Base-by-base conservation (phyloP, 2,888 invertebrate genomes). In the Amphipyra tragopoginis region DNA sequence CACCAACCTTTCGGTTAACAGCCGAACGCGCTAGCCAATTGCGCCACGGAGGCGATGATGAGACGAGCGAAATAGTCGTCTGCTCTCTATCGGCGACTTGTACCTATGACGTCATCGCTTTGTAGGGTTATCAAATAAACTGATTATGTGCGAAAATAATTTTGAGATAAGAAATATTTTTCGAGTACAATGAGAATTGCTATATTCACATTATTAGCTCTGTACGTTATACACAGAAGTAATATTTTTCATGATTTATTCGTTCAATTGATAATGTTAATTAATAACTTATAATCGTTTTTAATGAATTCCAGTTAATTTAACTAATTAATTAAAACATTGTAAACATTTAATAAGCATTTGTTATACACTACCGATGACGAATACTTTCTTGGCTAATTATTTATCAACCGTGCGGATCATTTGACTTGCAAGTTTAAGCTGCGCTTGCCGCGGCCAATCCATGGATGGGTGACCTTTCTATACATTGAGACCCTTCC, bases 1-100 rank as follows among this genome's bases (percentile, higher is more conserved):
- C 98, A 98, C 98, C 98, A 98, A 98, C 98, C 98, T 98, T 98
- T 98, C 98, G 98, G 98, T 98, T 98, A 98, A 98, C 98, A 98
- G 98, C 98, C 98, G 98, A 98, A 98, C 98, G 98, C 98, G 98
- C 98, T 98, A 98, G 96, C 98, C 98, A 90, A 97, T 98, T 98
- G 98, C 98, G 98, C 98, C 98, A 98, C 98, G 97, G 97, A 97
- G 97, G 95, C 95, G 65, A 72, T 87, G 84, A 0, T 0, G 0
- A 0, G 0, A 0, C 0, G 0, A 0, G 0, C 53, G 81, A 92
- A 93, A 91, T 83, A 66, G 55, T 39, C 11, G 40, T 48, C 0
- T 1, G 0, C 0, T 56, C 55, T 53, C 10, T 58, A 53, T 21
- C 11, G 0, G n/a, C 21, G 48, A 13, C 7, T 44, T 13, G n/a